phyloP scores from a whole-genome alignment of 2,888 invertebrate genomes.

The Kryphioiulus occultus region DNA sequence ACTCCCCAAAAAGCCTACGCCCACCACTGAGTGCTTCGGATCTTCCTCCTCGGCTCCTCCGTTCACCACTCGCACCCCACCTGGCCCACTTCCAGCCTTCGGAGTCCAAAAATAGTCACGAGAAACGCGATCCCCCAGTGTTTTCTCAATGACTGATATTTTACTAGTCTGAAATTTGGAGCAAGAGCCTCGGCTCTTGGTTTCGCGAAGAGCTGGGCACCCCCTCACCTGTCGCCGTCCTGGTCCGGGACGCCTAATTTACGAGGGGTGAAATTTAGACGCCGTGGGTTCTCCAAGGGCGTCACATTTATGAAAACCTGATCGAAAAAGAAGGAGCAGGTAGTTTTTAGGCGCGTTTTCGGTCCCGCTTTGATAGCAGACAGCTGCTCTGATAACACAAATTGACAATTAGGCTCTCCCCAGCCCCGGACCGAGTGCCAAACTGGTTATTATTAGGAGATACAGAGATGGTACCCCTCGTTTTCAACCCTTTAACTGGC shows the following conservation, averaged over 20 bases:
- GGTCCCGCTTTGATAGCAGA: neutral
- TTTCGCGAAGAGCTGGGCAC: neutral
- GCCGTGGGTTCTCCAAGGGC: neutral
- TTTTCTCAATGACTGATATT: neutral
- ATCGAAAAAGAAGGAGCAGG: neutral
- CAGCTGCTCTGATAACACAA: neutral
- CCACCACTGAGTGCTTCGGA: neutral
- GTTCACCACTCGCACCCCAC: neutral
- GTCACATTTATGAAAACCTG: neutral
- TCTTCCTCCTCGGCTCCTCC: neutral
- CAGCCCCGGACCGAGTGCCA: neutral
- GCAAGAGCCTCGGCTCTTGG: neutral
- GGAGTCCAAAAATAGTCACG: conserved; percentile 42
- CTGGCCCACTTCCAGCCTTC: neutral
- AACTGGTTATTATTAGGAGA: neutral
- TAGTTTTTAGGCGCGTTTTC: neutral
- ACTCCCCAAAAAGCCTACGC: neutral
- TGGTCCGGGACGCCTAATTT: neutral
- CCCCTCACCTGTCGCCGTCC: neutral
- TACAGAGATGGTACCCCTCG: neutral
- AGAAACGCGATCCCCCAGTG: neutral
- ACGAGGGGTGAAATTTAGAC: neutral
- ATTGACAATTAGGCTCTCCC: neutral
- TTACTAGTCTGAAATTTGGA: neutral
- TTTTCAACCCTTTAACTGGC: neutral